Conservation (phyloP, 2,888 invertebrate species). For the Pollenia amentaria region DNA sequence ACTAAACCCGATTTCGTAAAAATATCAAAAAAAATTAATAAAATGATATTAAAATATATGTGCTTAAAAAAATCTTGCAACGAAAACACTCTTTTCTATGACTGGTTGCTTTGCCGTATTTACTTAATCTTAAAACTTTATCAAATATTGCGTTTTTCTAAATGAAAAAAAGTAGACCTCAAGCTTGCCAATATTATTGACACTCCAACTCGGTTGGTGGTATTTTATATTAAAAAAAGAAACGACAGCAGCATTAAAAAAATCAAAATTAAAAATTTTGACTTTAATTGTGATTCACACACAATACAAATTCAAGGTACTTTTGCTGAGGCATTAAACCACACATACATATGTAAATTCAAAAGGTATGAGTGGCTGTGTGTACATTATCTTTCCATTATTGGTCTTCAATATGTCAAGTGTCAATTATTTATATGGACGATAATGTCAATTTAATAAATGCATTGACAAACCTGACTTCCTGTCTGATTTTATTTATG, state of each 20-base stretch:
- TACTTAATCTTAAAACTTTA: conserved; percentile 58
- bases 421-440: conserved; percentile 66
- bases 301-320: conserved; percentile 18
- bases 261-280: conserved; percentile 51
- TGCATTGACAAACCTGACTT: conserved; percentile 72
- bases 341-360: not conserved
- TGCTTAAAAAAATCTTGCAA: not conserved
- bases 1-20: too few species aligned
- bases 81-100: not conserved
- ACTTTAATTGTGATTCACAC: conserved; percentile 60
- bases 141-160: conserved; percentile 54
- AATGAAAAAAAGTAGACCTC: conserved; percentile 12
- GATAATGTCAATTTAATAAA: conserved; percentile 64
- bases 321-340: conserved; percentile 5
- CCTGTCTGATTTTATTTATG: conserved; percentile 66
- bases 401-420: conserved; percentile 73
- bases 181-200: conserved; percentile 77
- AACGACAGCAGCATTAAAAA: conserved; percentile 63
- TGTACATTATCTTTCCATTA: conserved; percentile 68
- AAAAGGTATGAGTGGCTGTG: conserved; percentile 6
- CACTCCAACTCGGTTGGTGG: conserved; percentile 82
- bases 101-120: conserved; percentile 7
- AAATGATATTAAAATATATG: not conserved
- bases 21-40: too few species aligned
- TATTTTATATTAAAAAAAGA: conserved; percentile 80